phyloP scores from a whole-genome alignment of 1,140 invertebrate species.

The Manduca sexta region DNA sequence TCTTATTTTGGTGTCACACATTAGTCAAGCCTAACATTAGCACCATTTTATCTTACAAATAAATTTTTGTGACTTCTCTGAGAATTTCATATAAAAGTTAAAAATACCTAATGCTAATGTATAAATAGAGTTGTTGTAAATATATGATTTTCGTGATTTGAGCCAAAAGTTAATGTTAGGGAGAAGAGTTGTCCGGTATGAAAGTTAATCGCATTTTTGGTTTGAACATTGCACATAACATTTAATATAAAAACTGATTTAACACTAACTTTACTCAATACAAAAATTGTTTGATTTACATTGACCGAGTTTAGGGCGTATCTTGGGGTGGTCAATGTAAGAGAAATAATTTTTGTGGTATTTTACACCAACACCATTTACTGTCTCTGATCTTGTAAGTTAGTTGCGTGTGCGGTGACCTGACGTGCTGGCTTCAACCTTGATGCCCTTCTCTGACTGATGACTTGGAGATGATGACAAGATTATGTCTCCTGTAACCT shows the following conservation, averaged over 20 bases:
- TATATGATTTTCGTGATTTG: slow-evolving; percentile 64
- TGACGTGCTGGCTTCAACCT: slow-evolving; percentile 7
- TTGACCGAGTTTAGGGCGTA: slow-evolving; percentile 54
- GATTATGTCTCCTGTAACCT: slow-evolving; percentile 28
- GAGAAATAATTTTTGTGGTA: slow-evolving; percentile 54
- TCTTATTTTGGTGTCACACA: slow-evolving; percentile 70
- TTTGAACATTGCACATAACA: slow-evolving; percentile 69
- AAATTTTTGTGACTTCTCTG: slow-evolving; percentile 69
- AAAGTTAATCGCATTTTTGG: slow-evolving; percentile 70
- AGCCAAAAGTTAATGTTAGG: slow-evolving; percentile 63
- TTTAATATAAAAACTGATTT: slow-evolving; percentile 58
- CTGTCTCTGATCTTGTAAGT: slow-evolving; percentile 20
- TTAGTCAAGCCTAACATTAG: slow-evolving; percentile 71
- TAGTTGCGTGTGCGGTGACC: slow-evolving; percentile 15
- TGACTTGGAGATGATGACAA: slow-evolving; percentile 32
- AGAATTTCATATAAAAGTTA: slow-evolving; percentile 70
- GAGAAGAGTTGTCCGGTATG: slow-evolving; percentile 48
- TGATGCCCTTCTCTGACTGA: slow-evolving; percentile 15
- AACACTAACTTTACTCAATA: slow-evolving; percentile 33
- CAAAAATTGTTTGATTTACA: slow-evolving; percentile 57
- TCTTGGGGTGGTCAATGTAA: slow-evolving; percentile 42
- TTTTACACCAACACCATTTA: slow-evolving; percentile 23
- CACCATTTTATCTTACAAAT: slow-evolving; percentile 71
- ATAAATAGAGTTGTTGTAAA: slow-evolving; percentile 66
- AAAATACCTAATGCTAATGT: slow-evolving; percentile 71